Percentiles rank a stretch among this genome's conserved stretches.
Conservation (phyloP, 2,797 vertebrate genomes). For the Falco cherrug region DNA sequence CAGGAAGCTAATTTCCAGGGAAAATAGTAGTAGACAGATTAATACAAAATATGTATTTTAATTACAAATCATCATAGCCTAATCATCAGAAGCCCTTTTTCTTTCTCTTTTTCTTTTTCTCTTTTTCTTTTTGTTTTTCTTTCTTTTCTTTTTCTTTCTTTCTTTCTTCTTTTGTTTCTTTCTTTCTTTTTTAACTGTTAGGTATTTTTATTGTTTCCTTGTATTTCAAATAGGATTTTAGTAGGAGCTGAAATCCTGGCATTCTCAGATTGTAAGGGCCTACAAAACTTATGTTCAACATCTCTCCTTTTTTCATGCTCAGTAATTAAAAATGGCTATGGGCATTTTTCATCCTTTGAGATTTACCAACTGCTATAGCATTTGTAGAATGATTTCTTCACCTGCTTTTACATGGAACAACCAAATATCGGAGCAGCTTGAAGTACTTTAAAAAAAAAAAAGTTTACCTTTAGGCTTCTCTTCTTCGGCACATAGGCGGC, state of each 20-base stretch:
- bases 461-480: constrained; percentile 75
- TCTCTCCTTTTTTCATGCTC: constrained; percentile 69
- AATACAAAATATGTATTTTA: constrained; percentile 52
- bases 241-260: constrained; percentile 42
- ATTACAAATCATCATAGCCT: constrained; percentile 1
- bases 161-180: too few relatives aligned
- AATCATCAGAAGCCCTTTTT: not conserved
- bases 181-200: not conserved
- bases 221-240: constrained; percentile 23
- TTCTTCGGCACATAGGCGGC: constrained; percentile 64
- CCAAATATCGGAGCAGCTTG: constrained; percentile 74
- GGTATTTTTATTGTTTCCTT: constrained; percentile 27
- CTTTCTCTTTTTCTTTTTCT: accelerated
- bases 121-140: accelerated
- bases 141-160: accelerated
- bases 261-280: constrained; percentile 41
- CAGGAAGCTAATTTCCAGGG: constrained; percentile 39
- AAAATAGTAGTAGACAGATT: constrained; percentile 51
- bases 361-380: constrained; percentile 78
- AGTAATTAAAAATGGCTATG: constrained; percentile 83
- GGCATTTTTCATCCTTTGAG: constrained; percentile 80
- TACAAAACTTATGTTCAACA: constrained; percentile 74
- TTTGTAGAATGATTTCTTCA: constrained; percentile 78
- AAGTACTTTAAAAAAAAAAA: constrained; percentile 55
- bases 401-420: constrained; percentile 76